Base-by-base conservation (phyloP, 2,888 invertebrate genomes). In the Tanypteryx hageni region DNA sequence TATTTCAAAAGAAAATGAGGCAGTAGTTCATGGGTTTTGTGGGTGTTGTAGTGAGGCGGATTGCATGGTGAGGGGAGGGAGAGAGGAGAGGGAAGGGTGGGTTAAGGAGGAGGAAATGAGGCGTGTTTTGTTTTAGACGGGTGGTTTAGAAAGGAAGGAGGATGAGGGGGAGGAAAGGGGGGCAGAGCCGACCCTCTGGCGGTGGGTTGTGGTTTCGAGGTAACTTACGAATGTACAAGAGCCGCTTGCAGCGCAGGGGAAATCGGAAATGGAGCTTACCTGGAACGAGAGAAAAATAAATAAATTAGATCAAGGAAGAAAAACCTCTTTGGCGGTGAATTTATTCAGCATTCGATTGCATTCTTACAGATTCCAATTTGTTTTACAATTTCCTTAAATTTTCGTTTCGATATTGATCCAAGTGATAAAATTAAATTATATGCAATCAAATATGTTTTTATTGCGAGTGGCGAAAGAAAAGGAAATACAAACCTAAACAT, bases 1-100 rank as follows among this genome's bases (percentile, higher is more conserved):
- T 64, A 68, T 64, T 89, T 89, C 89, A 89, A 89, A 89, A 89
- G 89, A 64, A 68, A 89, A 44, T 61, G 86, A 61, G 59, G 86
- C 16, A 58, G 64, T 16, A 64, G 68, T 56, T 89, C 89, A 64
- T 89, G 61, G 64, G 89, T 64, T 64, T 64, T 44, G 89, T n/a
- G 68, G 64, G 89, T 64, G 89, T 89, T 64, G 64, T 89, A 89
- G 89, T 61, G 89, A 89, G 84, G 56, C 10, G 18, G 57, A 56
- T 10, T 1, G 57, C 57, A 2, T 1, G 22, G 5, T 22, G 13
- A 18, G 76, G 83, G 44, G 10, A 9, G 4, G 31, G 13, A n/a
- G 10, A 0, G 27, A 0, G 18, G 83, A 44, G 14, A 27, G 27
- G 13, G 56, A 16, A 16, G 76, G 10, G n/a, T 10, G 76, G 76